Percentiles rank a stretch among this genome's conserved stretches.
These are phyloP conservation scores for Lepidothrix coronata DNA, from an alignment of 2,113 vertebrate genomes.

Conservation along the genomic window DNA sequence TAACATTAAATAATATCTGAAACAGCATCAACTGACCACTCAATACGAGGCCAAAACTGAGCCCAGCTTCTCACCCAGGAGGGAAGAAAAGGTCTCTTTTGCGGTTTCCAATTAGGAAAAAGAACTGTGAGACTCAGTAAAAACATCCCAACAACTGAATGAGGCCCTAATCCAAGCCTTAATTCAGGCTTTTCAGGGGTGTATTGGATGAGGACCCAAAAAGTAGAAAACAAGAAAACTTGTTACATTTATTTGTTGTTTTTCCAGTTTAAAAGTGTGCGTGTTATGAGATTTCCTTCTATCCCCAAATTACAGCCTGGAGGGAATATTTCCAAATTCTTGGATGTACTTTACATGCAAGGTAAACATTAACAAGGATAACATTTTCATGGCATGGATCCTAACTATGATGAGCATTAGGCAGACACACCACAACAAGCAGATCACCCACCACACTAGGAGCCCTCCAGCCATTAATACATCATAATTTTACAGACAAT, in stretches of 20 bases:
- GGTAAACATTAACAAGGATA: neutral
- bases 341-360: neutral
- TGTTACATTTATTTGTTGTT: neutral
- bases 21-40: neutral
- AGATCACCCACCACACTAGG: neutral
- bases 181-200: neutral
- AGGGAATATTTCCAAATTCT: neutral
- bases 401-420: neutral
- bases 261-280: neutral
- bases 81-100: neutral
- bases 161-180: neutral
- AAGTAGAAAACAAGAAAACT: neutral
- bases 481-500: neutral
- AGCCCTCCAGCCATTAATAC: neutral
- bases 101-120: neutral
- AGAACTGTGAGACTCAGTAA: neutral
- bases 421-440: neutral
- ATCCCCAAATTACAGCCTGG: neutral
- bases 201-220: neutral
- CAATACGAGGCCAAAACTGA: fast-evolving
- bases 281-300: neutral
- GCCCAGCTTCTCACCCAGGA: neutral
- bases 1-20: neutral
- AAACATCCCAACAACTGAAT: neutral
- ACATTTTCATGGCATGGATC: neutral